These are phyloP conservation scores for Danio kyathit DNA, from an alignment of 2,797 vertebrate genomes.

Conservation along the genomic window DNA sequence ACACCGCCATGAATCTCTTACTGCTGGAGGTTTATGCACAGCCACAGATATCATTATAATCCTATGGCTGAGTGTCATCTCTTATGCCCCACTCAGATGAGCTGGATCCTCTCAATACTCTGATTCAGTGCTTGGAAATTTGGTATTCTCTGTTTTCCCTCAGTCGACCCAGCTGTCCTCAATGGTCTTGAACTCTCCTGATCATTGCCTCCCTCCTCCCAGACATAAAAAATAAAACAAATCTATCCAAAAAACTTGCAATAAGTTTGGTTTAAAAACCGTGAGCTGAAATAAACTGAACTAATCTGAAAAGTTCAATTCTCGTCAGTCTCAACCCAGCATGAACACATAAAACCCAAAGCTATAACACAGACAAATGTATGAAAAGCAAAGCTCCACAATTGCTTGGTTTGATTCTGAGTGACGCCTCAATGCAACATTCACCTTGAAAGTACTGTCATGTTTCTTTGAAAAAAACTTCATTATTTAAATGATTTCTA, in stretches of 20 bases:
- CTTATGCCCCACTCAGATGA: constrained; percentile 9
- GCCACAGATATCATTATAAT: constrained; percentile 9
- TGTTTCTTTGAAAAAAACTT: neutral
- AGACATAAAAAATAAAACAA: neutral
- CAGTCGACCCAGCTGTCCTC: neutral
- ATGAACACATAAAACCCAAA: constrained; percentile 12
- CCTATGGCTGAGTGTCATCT: constrained; percentile 1
- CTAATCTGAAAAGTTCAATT: constrained; percentile 37
- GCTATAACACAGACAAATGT: neutral
- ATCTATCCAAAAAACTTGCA: neutral
- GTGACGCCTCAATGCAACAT: neutral
- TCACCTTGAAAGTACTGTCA: constrained; percentile 12
- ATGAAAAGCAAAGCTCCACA: constrained; percentile 11
- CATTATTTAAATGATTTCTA: neutral
- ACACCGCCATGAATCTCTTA: neutral
- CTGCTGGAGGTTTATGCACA: constrained; percentile 14
- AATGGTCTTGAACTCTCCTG: neutral
- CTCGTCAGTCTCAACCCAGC: constrained; percentile 23
- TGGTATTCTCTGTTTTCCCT: neutral
- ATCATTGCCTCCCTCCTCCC: neutral
- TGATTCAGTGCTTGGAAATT: neutral
- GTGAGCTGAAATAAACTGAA: constrained; percentile 36
- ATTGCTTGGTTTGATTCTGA: constrained; percentile 8
- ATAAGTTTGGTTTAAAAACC: neutral
- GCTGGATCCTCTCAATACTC: constrained; percentile 5